Conservation (phyloP, 2,113 vertebrate genomes). For the Zingel zingel region DNA sequence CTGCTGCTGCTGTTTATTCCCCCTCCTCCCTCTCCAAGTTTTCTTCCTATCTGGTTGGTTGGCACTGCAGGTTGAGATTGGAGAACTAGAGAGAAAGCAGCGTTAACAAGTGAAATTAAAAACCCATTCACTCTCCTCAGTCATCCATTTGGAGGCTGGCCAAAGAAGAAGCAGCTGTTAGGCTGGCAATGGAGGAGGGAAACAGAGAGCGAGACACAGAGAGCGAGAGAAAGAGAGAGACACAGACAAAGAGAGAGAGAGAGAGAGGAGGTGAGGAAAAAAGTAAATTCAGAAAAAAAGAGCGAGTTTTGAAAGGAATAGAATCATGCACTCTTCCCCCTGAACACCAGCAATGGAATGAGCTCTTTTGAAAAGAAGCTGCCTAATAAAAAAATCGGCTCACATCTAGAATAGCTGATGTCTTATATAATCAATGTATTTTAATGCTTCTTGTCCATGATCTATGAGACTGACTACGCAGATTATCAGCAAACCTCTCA, state of each 20-base stretch:
- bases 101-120: conserved; percentile 79
- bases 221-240: not conserved
- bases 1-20: conserved; percentile 45
- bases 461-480: not conserved
- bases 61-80: conserved; percentile 44
- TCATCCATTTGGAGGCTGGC: conserved; percentile 67
- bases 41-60: conserved; percentile 33
- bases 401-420: conserved; percentile 1
- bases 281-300: conserved; percentile 1
- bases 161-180: conserved; percentile 73
- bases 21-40: conserved; percentile 13
- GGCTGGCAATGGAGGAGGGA: conserved; percentile 32
- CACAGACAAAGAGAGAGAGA: not conserved
- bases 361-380: conserved; percentile 18
- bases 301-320: conserved; percentile 16
- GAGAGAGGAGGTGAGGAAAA: not conserved
- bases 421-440: conserved; percentile 28
- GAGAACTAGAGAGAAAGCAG: conserved; percentile 40
- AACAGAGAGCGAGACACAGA: not conserved
- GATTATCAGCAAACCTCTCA: not conserved
- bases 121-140: conserved; percentile 73
- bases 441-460: conserved; percentile 5
- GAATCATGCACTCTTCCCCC: not conserved
- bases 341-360: conserved; percentile 11
- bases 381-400: conserved; percentile 18